Evolutionary conservation across 2,797 vertebrate genomes (phyloP).

Genomic region (Pipistrellus kuhlii): DNA sequence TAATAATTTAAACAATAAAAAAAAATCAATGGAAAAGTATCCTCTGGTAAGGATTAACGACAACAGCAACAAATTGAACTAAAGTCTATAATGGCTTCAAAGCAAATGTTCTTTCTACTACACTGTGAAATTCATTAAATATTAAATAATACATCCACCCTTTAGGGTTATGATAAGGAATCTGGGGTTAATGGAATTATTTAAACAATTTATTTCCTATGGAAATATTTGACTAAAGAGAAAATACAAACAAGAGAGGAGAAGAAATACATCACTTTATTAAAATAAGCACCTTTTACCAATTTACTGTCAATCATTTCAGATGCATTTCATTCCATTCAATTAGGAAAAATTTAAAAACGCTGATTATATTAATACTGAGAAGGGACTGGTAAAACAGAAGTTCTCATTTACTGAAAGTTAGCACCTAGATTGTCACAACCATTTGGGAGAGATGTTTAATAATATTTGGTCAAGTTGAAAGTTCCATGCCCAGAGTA

Average conservation of each 20-base stretch:
- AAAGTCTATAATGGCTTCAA: background rate
- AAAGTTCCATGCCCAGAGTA: background rate
- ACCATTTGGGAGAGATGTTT: background rate
- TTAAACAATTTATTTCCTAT: background rate
- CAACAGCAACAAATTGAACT: background rate
- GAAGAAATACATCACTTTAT: background rate
- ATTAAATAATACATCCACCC: background rate
- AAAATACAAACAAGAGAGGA: background rate
- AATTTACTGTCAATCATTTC: background rate
- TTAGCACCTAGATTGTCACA: background rate
- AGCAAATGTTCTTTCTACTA: background rate
- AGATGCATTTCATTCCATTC: background rate
- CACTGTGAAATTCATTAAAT: background rate
- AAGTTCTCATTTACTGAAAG: background rate
- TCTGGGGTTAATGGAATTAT: background rate
- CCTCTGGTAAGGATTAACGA: too few relatives aligned
- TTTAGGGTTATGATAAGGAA: conserved; percentile 8
- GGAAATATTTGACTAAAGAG: conserved; percentile 23
- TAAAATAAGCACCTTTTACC: background rate
- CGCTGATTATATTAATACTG: background rate
- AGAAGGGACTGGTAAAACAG: background rate
- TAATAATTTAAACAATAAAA: too few relatives aligned
- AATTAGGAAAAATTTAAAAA: background rate
- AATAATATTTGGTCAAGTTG: background rate
- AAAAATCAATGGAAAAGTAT: too few relatives aligned